A percentile compares a stretch with the other conserved stretches of the same genome.
Conservation (phyloP, 2,888 invertebrate species). For the Diadegma fenestrale region DNA sequence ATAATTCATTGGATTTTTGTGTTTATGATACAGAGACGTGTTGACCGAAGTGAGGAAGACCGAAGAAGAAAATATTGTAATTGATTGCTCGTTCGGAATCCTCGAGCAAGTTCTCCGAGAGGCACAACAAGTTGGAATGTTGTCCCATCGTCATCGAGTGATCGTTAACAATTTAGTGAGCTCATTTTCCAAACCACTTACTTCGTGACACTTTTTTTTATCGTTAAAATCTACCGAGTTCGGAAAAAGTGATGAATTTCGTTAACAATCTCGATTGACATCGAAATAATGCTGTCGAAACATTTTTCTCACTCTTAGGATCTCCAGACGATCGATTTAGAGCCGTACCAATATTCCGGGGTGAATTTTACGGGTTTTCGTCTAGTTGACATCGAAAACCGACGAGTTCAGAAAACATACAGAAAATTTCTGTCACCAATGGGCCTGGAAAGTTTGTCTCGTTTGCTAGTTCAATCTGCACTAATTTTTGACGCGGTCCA, state of each 20-base stretch:
- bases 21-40: conserved; percentile 85
- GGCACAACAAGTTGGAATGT: conserved; percentile 94
- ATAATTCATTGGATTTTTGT: not conserved
- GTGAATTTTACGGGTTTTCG: conserved; percentile 93
- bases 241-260: conserved; percentile 64
- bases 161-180: conserved; percentile 90
- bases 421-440: conserved; percentile 71
- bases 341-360: conserved; percentile 92
- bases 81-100: conserved; percentile 89
- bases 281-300: not conserved
- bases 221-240: not conserved
- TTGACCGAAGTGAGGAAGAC: conserved; percentile 90
- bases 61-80: conserved; percentile 89
- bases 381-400: conserved; percentile 87
- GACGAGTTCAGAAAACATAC: conserved; percentile 86
- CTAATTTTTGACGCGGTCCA: conserved; percentile 94
- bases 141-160: conserved; percentile 92
- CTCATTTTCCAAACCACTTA: not conserved
- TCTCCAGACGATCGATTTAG: conserved; percentile 92
- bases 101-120: conserved; percentile 88
- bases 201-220: not conserved
- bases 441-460: conserved; percentile 69
- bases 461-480: conserved; percentile 90
- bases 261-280: not conserved
- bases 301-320: conserved; percentile 85